A percentile compares a stretch with the other conserved stretches of the same genome.
Evolutionary conservation across 2,797 vertebrate species (phyloP).

Genomic region (Cyprinella venusta): DNA sequence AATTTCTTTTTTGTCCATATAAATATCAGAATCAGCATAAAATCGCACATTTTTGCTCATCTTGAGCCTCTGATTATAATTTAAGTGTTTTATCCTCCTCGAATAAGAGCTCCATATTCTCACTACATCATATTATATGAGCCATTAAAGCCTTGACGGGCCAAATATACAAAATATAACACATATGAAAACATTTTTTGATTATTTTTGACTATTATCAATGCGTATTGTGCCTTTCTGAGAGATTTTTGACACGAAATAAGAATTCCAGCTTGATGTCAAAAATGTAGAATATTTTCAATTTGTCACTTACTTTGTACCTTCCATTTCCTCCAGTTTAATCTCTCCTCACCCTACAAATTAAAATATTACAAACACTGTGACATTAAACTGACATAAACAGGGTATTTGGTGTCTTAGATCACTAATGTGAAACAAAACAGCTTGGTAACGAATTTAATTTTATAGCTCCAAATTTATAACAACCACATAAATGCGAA

Average conservation of each 20-base stretch:
- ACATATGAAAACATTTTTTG: not conserved
- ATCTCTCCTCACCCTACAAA: constrained; percentile 65
- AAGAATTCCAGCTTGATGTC: not conserved
- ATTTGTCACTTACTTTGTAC: constrained; percentile 71
- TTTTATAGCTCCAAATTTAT: not conserved
- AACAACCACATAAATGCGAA: rapidly evolving
- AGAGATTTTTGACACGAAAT: not conserved
- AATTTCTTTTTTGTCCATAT: not conserved
- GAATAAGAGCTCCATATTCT: not conserved
- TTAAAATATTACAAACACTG: not conserved
- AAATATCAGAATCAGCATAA: not conserved
- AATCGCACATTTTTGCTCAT: too few relatives aligned
- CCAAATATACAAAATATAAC: not conserved
- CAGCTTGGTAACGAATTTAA: rapidly evolving
- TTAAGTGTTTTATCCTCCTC: too few relatives aligned
- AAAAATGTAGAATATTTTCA: not conserved
- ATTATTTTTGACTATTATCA: not conserved
- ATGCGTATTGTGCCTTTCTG: not conserved
- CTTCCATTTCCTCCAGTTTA: constrained; percentile 79
- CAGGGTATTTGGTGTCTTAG: not conserved
- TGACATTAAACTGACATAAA: not conserved
- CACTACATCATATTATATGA: not conserved
- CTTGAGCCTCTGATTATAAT: too few relatives aligned
- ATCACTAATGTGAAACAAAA: not conserved
- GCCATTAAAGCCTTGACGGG: not conserved